Percentiles rank a stretch among this genome's conserved stretches.
Evolutionary conservation across 2,888 invertebrate species (phyloP).

Genomic region (Tineola bisselliella): DNA sequence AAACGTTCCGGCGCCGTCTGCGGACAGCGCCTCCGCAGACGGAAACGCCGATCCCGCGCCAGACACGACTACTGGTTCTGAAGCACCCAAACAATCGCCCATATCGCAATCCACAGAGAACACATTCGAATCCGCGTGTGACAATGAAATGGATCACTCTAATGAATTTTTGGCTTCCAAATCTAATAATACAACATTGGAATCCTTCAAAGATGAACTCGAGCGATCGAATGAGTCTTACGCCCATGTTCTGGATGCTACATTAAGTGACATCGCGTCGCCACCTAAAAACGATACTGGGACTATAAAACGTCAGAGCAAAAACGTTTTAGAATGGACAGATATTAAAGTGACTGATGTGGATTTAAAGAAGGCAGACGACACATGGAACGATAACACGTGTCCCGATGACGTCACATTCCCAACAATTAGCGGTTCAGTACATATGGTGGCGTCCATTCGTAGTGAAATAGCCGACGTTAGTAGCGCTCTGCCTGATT

Average conservation of each 20-base stretch:
- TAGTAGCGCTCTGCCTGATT: constrained; percentile 41
- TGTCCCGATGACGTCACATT: constrained; percentile 83
- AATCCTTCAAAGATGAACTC: constrained; percentile 43
- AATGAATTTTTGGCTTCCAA: constrained; percentile 57
- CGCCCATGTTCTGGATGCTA: constrained; percentile 49
- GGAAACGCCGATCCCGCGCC: constrained; percentile 28
- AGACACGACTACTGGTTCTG: constrained; percentile 12
- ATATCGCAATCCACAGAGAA: constrained; percentile 26
- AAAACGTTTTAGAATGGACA: constrained; percentile 36
- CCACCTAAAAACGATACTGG: constrained; percentile 21
- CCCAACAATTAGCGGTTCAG: constrained; percentile 81
- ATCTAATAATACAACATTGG: constrained; percentile 40
- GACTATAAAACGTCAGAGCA: constrained; percentile 28
- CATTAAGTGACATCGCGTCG: constrained; percentile 36
- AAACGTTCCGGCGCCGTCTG: constrained; percentile 82
- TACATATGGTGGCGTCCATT: constrained; percentile 75
- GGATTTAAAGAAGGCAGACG: constrained; percentile 40
- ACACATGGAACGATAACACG: constrained; percentile 85
- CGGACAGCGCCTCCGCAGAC: constrained; percentile 66
- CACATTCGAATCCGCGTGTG: constrained; percentile 25
- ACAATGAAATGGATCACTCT: constrained; percentile 27
- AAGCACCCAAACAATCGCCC: constrained; percentile 21
- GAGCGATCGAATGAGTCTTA: constrained; percentile 61
- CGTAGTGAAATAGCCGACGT: constrained; percentile 66
- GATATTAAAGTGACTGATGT: constrained; percentile 36